A percentile compares a stretch with the other conserved stretches of the same genome.
phyloP scores from a whole-genome alignment of 1,140 invertebrate species.

The Ips nitidus region DNA sequence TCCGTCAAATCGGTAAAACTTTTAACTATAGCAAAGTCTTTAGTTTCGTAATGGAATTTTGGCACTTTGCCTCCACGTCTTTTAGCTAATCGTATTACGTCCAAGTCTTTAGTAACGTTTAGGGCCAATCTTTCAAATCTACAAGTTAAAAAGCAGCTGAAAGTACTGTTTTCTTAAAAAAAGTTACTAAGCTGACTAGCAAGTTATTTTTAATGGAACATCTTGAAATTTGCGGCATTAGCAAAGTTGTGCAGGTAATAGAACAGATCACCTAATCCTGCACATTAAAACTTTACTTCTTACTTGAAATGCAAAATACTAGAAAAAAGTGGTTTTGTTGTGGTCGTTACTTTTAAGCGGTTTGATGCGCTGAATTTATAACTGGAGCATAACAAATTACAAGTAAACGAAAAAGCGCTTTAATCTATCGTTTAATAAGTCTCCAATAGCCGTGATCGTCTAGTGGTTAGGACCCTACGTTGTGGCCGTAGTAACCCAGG shows the following conservation, averaged over 20 bases:
- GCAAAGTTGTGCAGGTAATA: too few relatives aligned
- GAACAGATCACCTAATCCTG: too few relatives aligned
- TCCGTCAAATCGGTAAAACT: slow-evolving; percentile 92
- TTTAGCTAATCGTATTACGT: slow-evolving; percentile 75
- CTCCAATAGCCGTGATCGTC: slow-evolving; percentile 48
- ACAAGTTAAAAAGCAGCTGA: slow-evolving; percentile 11
- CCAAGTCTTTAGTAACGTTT: slow-evolving; percentile 84
- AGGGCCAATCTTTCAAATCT: slow-evolving; percentile 75
- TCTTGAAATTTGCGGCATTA: too few relatives aligned
- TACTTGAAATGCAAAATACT: too few relatives aligned
- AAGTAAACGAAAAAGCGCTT: too few relatives aligned
- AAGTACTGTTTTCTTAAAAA: slow-evolving; percentile 1
- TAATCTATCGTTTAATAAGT: not conserved
- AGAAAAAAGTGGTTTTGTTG: not conserved
- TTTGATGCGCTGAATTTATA: too few relatives aligned
- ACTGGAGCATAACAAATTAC: too few relatives aligned
- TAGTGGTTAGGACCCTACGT: slow-evolving; percentile 52
- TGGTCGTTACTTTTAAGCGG: not conserved
- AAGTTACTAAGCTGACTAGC: not conserved
- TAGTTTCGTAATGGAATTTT: slow-evolving; percentile 91
- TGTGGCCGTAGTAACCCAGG: slow-evolving; percentile 52
- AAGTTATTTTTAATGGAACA: too few relatives aligned
- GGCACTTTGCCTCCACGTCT: slow-evolving; percentile 70
- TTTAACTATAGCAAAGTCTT: slow-evolving; percentile 87
- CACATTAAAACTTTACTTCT: too few relatives aligned